Evolutionary conservation across 2,888 invertebrate genomes (phyloP).

Genomic region (Euclidia mi): DNA sequence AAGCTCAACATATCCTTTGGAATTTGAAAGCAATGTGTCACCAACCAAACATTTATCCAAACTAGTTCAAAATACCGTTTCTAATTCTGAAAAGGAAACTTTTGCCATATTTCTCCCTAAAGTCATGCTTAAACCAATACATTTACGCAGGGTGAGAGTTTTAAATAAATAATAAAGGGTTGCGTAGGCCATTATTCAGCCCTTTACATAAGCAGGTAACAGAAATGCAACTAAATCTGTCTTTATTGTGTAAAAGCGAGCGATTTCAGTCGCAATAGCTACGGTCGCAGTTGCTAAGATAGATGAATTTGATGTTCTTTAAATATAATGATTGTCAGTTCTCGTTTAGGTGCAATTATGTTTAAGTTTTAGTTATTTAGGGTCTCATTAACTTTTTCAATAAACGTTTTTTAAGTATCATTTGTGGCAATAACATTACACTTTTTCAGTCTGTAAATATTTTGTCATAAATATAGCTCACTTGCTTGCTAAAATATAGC

Average conservation of each 20-base stretch:
- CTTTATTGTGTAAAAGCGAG: not conserved
- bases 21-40: not conserved
- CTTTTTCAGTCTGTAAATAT: too few relatives aligned
- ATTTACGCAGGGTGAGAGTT: not conserved
- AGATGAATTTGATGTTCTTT: too few relatives aligned
- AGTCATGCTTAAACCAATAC: conserved; percentile 3
- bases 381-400: too few relatives aligned
- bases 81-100: conserved; percentile 15
- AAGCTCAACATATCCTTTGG: too few relatives aligned
- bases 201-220: conserved; percentile 9
- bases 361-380: too few relatives aligned
- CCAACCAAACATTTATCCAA: not conserved
- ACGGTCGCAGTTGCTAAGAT: too few relatives aligned
- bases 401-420: too few relatives aligned
- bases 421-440: too few relatives aligned
- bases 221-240: conserved; percentile 1
- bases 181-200: conserved; percentile 15
- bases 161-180: not conserved
- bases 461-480: too few relatives aligned
- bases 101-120: conserved; percentile 16
- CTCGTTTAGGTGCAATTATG: too few relatives aligned
- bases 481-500: too few relatives aligned
- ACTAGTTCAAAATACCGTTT: conserved; percentile 2
- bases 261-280: conserved; percentile 3
- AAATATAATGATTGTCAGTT: not conserved